Conservation (phyloP, 2,888 invertebrate genomes). For the Gortyna flavago region DNA sequence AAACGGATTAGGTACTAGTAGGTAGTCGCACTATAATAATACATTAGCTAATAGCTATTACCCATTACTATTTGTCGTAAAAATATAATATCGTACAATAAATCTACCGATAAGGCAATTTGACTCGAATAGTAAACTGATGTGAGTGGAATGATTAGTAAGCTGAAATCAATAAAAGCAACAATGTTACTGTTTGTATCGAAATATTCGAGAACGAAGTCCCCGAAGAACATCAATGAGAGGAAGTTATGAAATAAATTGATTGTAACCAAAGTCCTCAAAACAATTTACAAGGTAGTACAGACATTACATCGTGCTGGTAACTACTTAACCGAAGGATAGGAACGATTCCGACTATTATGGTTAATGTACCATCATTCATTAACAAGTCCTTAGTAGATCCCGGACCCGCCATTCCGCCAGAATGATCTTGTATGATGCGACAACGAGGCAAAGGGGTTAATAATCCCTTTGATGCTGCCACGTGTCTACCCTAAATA, state of each 20-base stretch:
- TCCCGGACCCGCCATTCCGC: constrained; percentile 14
- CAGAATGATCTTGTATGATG: constrained; percentile 16
- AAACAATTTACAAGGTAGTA: constrained; percentile 13
- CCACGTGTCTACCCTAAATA: background rate
- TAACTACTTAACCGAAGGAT: background rate
- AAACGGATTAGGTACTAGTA: background rate
- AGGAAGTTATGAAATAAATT: background rate
- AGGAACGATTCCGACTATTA: background rate
- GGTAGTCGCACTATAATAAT: background rate
- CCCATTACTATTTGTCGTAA: background rate
- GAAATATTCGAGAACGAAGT: background rate
- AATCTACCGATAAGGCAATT: background rate
- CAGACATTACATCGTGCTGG: constrained; percentile 11
- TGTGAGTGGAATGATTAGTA: background rate
- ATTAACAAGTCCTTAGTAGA: constrained; percentile 22
- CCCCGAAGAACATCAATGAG: background rate
- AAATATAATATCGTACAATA: constrained; percentile 7
- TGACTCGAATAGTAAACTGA: background rate
- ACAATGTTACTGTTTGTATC: background rate
- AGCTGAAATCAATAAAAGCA: background rate
- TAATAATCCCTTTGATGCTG: constrained; percentile 28
- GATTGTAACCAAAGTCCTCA: background rate
- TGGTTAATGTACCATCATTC: constrained; percentile 18
- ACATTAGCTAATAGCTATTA: background rate
- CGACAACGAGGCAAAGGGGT: constrained; percentile 6